Percentiles rank a stretch among this genome's conserved stretches.
phyloP scores from a whole-genome alignment of 2,113 vertebrate species.

The Gallinago media region DNA sequence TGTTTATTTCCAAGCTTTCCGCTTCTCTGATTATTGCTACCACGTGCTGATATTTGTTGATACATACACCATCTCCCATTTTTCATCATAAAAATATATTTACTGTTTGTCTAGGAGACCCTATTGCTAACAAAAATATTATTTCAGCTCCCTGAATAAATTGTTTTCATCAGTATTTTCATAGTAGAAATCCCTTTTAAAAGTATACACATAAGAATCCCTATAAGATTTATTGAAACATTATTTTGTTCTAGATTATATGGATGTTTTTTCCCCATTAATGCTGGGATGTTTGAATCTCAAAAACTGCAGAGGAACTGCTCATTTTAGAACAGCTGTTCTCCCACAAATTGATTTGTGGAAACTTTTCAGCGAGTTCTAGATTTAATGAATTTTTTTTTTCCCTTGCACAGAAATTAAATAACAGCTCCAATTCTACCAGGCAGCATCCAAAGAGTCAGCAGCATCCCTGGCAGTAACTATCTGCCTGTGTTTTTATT shows the following conservation, averaged over 20 bases:
- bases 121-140: background rate
- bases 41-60: constrained; percentile 31
- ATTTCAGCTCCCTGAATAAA: too few species aligned
- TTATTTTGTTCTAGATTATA: background rate
- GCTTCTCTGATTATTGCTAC: constrained; percentile 40
- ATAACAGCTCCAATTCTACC: rapidly evolving
- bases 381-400: background rate
- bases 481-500: rapidly evolving
- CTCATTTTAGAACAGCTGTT: background rate
- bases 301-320: background rate
- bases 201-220: rapidly evolving
- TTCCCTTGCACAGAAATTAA: background rate
- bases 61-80: background rate
- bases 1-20: constrained; percentile 59
- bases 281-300: background rate
- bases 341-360: rapidly evolving
- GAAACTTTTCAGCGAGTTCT: background rate
- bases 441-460: background rate
- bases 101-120: background rate
- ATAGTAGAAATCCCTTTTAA: background rate
- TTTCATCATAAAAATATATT: constrained; percentile 24
- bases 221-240: background rate
- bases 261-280: background rate
- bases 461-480: background rate
- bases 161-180: background rate